phyloP scores from a whole-genome alignment of 2,113 vertebrate species.

The Ceratotherium simum region DNA sequence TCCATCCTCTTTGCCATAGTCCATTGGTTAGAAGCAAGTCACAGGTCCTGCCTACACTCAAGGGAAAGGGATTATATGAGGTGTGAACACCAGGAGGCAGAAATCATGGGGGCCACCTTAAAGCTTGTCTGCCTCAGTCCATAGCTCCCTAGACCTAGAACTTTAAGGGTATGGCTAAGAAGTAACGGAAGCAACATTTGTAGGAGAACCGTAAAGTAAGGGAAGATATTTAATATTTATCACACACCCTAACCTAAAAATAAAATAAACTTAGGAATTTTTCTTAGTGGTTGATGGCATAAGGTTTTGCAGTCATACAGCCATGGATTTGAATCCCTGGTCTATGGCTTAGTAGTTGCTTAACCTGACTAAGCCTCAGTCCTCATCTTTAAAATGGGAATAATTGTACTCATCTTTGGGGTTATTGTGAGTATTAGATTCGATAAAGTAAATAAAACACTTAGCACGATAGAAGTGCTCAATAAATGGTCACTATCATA shows the following conservation, averaged over 20 bases:
- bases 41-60: background rate
- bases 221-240: background rate
- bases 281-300: background rate
- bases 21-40: background rate
- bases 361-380: background rate
- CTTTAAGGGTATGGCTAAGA: background rate
- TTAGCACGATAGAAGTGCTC: background rate
- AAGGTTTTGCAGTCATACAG: background rate
- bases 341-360: background rate
- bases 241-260: background rate
- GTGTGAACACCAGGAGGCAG: background rate
- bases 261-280: slow-evolving; percentile 2
- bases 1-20: background rate
- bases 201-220: background rate
- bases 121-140: background rate
- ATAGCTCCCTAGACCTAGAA: background rate
- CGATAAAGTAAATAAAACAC: background rate
- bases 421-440: background rate
- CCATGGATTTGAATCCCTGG: background rate
- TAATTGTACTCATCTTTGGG: background rate
- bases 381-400: slow-evolving; percentile 23
- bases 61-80: background rate
- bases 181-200: background rate
- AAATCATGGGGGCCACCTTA: background rate
- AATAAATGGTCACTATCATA: background rate